Evolutionary conservation across 2,797 vertebrate genomes (phyloP).

Genomic region (Todus mexicanus): DNA sequence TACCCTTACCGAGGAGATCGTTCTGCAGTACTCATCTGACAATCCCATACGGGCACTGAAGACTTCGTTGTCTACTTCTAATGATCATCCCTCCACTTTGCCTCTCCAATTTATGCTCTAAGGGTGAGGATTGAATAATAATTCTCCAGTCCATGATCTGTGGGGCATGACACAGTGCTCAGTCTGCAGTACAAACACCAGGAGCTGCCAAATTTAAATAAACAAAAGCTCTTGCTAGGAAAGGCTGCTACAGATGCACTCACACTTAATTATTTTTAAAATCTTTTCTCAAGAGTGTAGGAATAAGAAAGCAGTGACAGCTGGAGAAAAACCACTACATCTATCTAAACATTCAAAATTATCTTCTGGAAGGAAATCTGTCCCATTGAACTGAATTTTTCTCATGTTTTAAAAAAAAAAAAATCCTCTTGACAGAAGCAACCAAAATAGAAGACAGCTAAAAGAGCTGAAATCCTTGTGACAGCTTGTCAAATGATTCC

Average conservation of each 20-base stretch:
- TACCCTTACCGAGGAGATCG: background rate
- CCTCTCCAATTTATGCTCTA: background rate
- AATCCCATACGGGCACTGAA: background rate
- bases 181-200: background rate
- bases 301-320: conserved; percentile 43
- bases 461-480: background rate
- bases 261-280: conserved; percentile 64
- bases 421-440: background rate
- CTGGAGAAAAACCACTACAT: conserved; percentile 45
- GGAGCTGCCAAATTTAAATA: conserved; percentile 51
- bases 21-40: background rate
- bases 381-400: conserved; percentile 28
- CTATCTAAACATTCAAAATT: conserved; percentile 41
- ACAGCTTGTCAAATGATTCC: background rate
- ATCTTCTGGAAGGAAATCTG: conserved; percentile 55
- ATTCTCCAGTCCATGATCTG: background rate
- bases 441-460: conserved; percentile 15
- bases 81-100: background rate
- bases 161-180: background rate
- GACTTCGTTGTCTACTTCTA: background rate
- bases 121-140: background rate
- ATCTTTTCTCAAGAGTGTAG: conserved; percentile 29
- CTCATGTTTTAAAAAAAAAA: background rate
- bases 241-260: conserved; percentile 14
- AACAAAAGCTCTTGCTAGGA: conserved; percentile 36